phyloP scores from a whole-genome alignment of 2,797 vertebrate species.

The Etheostoma perlongum region DNA sequence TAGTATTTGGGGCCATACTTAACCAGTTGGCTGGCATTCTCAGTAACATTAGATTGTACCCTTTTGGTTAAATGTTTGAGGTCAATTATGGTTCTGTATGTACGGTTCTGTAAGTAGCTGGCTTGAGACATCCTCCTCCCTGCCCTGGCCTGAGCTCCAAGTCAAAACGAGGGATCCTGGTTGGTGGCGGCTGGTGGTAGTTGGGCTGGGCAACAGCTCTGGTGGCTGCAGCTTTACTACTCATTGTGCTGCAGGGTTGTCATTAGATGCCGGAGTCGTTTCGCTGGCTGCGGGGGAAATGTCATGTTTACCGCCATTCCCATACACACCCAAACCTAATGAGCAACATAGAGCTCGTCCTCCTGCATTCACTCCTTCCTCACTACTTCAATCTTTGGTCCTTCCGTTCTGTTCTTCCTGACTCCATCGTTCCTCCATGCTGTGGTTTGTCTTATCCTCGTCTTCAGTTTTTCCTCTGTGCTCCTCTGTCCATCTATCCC shows the following conservation, averaged over 20 bases:
- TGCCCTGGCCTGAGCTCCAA: conserved; percentile 11
- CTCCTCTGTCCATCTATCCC: conserved; percentile 32
- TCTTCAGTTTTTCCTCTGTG: conserved; percentile 33
- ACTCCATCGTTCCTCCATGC: conserved; percentile 19
- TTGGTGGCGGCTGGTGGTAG: conserved; percentile 56
- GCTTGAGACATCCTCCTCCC: conserved; percentile 28
- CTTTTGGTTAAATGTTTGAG: conserved; percentile 11
- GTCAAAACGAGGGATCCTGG: conserved; percentile 53
- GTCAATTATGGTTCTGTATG: background rate
- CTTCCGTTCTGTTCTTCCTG: conserved; percentile 21
- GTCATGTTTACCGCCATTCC: conserved; percentile 85
- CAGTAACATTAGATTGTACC: background rate
- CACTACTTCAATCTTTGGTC: conserved; percentile 20
- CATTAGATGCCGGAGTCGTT: conserved; percentile 81
- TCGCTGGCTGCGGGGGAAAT: conserved; percentile 75
- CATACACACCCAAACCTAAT: conserved; percentile 85
- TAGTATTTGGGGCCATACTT: background rate
- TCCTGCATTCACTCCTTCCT: conserved; percentile 42
- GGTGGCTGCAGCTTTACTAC: conserved; percentile 78
- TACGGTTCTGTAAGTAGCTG: conserved; percentile 13
- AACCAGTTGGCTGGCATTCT: background rate
- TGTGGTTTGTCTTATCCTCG: conserved; percentile 31
- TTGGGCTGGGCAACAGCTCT: conserved; percentile 70
- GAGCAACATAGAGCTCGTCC: conserved; percentile 60
- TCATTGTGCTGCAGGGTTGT: conserved; percentile 84